Evolutionary conservation across 30 jellyfish, hydroid and myxozoan species (phyloP), one percentile per base, ranked within the genome.

Genomic region (Pelagia noctiluca): DNA sequence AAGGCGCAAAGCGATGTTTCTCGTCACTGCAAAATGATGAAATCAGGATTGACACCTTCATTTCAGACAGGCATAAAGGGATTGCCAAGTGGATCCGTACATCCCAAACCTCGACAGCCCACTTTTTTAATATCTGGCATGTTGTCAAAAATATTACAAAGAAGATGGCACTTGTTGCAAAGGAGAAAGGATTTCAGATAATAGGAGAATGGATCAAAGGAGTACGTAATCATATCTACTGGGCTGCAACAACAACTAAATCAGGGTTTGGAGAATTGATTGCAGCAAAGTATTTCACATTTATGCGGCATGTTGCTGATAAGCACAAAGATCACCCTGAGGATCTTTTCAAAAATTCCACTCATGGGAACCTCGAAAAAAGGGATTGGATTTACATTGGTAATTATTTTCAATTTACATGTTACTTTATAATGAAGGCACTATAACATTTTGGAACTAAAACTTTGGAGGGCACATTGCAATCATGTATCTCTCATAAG

Each of bases 11-110:
- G 23, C 32, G 83, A 22, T 19, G 68, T 23, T 71, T 71, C 24
- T 1, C 3, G 1, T 12, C 2, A 1, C 5, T 71, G 35, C 37
- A 3, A 29, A 5, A 23, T 1, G 18, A 21, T 29, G 18, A 16
- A 0, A 24, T 71, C 1, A 1, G 26, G 3, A 21, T 71, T 24
- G n/a, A 35, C 1, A 18, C 13, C 1, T 71, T 83, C n/a, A 53
- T 70, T 7, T 34, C 94, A 48, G 91, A 83, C 49, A 29, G 94
- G 35, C 94, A 54, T 0, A 70, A 2, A 2, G 53, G 76, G 21
- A 70, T 83, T 23, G 8, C 83, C 19, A 83, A 83, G 31, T 71
- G 80, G 82, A 2, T 83, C 13, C 29, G 94, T 21, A 89, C 36
- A 29, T 22, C 19, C 22, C 71, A 83, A 26, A 26, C 89, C 3